Evolutionary conservation across 1,140 invertebrate species (phyloP).

Genomic region (Orchesella cincta): DNA sequence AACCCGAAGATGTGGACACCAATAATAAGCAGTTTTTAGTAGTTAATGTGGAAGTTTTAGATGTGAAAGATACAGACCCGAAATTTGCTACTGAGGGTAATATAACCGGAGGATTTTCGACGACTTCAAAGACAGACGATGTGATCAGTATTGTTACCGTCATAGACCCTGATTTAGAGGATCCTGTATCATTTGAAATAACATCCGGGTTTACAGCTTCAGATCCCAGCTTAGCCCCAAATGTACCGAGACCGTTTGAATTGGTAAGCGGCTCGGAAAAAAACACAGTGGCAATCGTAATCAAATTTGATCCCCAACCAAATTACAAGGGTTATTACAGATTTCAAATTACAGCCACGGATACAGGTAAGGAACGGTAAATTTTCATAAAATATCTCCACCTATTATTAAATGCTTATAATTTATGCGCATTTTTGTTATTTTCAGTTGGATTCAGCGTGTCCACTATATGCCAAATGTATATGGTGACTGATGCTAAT

Average conservation of each 20-base stretch:
- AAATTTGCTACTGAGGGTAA: not conserved
- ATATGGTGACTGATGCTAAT: slow-evolving; percentile 12
- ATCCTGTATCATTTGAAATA: not conserved
- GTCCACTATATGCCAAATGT: not conserved
- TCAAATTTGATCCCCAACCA: slow-evolving; percentile 56
- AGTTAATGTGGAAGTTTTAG: not conserved
- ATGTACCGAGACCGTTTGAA: not conserved
- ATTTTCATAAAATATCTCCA: slow-evolving; percentile 2
- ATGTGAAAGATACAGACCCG: not conserved
- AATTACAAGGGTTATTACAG: slow-evolving; percentile 62
- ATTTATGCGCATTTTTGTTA: not conserved
- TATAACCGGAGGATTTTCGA: not conserved
- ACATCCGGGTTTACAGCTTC: not conserved
- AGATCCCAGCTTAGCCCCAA: not conserved
- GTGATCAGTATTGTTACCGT: not conserved
- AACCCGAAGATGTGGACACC: too few relatives aligned
- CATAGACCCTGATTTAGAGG: not conserved
- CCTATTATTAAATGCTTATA: slow-evolving; percentile 11
- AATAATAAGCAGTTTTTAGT: not conserved
- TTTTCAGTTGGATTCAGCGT: not conserved
- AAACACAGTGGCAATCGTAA: not conserved
- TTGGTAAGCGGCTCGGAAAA: not conserved
- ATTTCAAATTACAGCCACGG: slow-evolving; percentile 60
- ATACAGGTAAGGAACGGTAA: slow-evolving; percentile 54
- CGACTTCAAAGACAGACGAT: not conserved